These are phyloP conservation scores for Phrynocephalus forsythii DNA, from an alignment of 2,797 vertebrate species.

Conservation along the genomic window DNA sequence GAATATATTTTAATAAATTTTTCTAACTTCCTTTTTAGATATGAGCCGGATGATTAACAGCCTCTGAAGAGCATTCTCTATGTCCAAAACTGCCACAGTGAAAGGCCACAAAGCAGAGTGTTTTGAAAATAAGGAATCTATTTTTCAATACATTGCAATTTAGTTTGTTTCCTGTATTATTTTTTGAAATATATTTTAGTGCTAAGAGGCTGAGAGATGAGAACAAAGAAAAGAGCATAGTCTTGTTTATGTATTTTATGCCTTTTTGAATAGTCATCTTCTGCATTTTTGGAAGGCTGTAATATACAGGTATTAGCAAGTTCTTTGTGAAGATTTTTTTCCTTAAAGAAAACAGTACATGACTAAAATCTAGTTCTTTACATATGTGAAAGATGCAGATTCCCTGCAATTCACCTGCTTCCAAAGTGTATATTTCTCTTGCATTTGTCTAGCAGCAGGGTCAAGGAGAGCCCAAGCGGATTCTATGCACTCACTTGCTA, in stretches of 20 bases:
- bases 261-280: slow-evolving; percentile 31
- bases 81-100: slow-evolving; percentile 42
- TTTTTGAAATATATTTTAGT: slow-evolving; percentile 39
- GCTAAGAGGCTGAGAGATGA: slow-evolving; percentile 11
- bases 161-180: slow-evolving; percentile 40
- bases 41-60: slow-evolving; percentile 77
- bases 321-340: slow-evolving; percentile 62
- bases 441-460: background rate
- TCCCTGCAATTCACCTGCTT: slow-evolving; percentile 16
- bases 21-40: slow-evolving; percentile 62
- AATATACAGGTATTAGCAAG: slow-evolving; percentile 36
- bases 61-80: background rate
- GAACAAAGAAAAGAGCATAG: slow-evolving; percentile 4
- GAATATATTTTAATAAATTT: slow-evolving; percentile 31
- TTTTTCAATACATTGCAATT: slow-evolving; percentile 41
- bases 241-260: slow-evolving; percentile 32
- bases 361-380: background rate
- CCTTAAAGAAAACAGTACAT: slow-evolving; percentile 35
- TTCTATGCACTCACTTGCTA: background rate
- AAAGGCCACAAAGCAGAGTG: slow-evolving; percentile 18
- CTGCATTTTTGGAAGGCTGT: slow-evolving; percentile 42
- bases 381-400: slow-evolving; percentile 35
- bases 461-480: background rate
- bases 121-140: slow-evolving; percentile 33
- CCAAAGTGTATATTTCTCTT: slow-evolving; percentile 3